These are phyloP conservation scores for Protophormia terraenovae DNA, from an alignment of 2,888 invertebrate species.

Conservation along the genomic window DNA sequence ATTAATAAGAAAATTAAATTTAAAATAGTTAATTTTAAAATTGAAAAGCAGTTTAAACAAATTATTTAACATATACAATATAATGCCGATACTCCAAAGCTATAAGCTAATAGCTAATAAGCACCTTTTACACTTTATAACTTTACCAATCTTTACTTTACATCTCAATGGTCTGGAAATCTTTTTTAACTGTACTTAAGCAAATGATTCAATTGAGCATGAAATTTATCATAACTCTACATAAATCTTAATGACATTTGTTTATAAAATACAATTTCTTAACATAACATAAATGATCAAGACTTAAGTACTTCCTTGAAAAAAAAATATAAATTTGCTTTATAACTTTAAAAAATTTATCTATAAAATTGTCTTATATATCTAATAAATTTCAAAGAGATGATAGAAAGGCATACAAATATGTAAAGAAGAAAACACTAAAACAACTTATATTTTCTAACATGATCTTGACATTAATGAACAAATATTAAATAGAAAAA, in stretches of 20 bases:
- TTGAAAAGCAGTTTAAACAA: no score
- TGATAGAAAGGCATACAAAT: slow-evolving; percentile 33
- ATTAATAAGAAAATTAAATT: no score
- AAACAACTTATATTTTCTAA: slow-evolving; percentile 63
- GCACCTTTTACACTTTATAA: no score
- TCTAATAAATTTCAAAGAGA: background rate
- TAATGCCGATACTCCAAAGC: no score
- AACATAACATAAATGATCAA: background rate
- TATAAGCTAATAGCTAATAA: no score
- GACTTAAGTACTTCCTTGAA: slow-evolving; percentile 55
- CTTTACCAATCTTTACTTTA: no score
- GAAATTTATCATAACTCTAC: slow-evolving; percentile 8
- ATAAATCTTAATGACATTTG: slow-evolving; percentile 55
- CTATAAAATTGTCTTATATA: background rate
- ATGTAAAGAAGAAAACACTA: slow-evolving; percentile 34
- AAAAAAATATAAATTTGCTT: slow-evolving; percentile 6
- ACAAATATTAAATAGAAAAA: slow-evolving; percentile 34
- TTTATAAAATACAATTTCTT: slow-evolving; percentile 17
- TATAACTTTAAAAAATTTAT: background rate
- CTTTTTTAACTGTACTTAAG: background rate
- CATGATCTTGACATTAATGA: slow-evolving; percentile 63
- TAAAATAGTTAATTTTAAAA: no score
- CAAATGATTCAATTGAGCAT: slow-evolving; percentile 4
- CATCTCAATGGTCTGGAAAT: no score
- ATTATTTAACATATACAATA: no score